Conservation (phyloP, 2,888 invertebrate genomes). For the Trichacis sp. region DNA sequence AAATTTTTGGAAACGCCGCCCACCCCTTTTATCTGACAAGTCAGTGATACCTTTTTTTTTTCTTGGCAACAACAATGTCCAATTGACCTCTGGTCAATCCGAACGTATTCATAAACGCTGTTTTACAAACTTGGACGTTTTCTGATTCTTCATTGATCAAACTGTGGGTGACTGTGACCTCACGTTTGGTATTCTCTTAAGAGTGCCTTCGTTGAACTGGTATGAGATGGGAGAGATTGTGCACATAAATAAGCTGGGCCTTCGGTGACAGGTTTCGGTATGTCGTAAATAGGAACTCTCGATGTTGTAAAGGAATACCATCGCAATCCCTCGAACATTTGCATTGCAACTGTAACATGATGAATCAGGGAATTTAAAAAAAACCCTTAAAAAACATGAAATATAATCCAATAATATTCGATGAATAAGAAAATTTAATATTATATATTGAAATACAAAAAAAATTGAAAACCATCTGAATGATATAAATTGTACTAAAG, state of each 20-base stretch:
- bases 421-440: neutral
- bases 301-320: too few species aligned
- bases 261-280: too few species aligned
- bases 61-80: neutral
- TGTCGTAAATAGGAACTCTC: too few species aligned
- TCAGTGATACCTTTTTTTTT: neutral
- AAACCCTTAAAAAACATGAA: too few species aligned
- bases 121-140: neutral
- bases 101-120: neutral
- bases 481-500: too few species aligned
- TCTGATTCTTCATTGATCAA: neutral
- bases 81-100: neutral
- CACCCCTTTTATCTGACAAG: neutral
- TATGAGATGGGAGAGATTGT: neutral
- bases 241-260: neutral
- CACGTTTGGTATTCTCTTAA: too few species aligned
- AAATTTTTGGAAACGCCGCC: neutral
- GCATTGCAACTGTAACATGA: too few species aligned
- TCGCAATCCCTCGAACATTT: too few species aligned
- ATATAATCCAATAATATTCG: neutral
- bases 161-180: too few species aligned
- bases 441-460: too few species aligned
- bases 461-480: too few species aligned
- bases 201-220: neutral
- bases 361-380: too few species aligned